Evolutionary conservation across 2,888 invertebrate genomes (phyloP), one percentile per base, ranked within the genome.

Genomic region (Hoplodrina ambigua): DNA sequence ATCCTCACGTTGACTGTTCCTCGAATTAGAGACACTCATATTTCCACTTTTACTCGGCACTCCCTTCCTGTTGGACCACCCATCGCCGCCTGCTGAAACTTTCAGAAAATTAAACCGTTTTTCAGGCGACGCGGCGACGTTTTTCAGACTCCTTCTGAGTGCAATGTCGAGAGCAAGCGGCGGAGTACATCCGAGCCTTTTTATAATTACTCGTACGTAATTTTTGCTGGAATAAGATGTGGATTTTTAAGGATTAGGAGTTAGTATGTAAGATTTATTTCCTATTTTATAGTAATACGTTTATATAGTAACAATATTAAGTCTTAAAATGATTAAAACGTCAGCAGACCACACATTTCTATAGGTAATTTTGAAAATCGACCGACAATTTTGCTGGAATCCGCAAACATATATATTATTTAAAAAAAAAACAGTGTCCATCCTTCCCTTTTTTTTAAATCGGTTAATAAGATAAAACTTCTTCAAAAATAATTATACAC

Each of bases 21-120:
- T 76, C 67, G 65, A 85, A 87, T 86, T 85, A 85, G 85, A 81
- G 84, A 83, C 85, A 77, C 86, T 87, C 81, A 87, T 85, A 85
- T 85, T 87, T 84, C 85, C 82, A 86, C 87, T 85, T 82, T 72
- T 60, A 57, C 63, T 37, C 69, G 56, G 79, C 70, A 78, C 76
- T 75, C 70, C 61, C 69, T 81, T 86, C 84, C 78, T 72, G 80
- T 66, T 65, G 52, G 53, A 75, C 61, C 72, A 59, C 49, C 69
- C 60, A 60, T 75, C 65, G 68, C 72, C 50, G 63, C 75, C 69
- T 64, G 78, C 75, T 57, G 74, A 78, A 87, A 87, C 80, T 81
- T 86, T 75, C 61, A 83, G 81, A 78, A 75, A 72, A 83, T 84
- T 82, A 86, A 86, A 87, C 75, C 83, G 77, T 82, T 87, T 87